A percentile compares a stretch with the other conserved stretches of the same genome.
These are phyloP conservation scores for Fragum sueziense DNA, from an alignment of 2,888 invertebrate species.

Conservation along the genomic window DNA sequence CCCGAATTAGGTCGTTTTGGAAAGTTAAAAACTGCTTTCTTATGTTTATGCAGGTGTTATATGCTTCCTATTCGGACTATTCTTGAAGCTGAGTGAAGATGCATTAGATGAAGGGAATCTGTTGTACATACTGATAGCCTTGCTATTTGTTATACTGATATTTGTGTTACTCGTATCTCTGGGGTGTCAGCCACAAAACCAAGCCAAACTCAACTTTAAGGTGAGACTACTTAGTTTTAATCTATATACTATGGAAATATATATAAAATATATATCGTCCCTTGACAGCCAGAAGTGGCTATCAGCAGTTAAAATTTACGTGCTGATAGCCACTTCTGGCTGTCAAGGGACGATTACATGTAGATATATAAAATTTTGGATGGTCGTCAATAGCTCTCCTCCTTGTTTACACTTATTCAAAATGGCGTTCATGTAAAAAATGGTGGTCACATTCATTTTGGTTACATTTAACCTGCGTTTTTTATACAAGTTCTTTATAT, in stretches of 20 bases:
- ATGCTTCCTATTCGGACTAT: slow-evolving; percentile 63
- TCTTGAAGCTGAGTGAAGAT: slow-evolving; percentile 71
- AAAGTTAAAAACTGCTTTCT: background rate
- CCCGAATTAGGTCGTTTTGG: too few species aligned
- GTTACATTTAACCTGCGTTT: too few species aligned
- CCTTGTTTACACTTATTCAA: background rate
- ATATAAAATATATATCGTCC: background rate
- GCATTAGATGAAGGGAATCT: slow-evolving; percentile 58
- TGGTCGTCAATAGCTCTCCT: background rate
- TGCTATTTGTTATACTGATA: slow-evolving; percentile 55
- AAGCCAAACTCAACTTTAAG: slow-evolving; percentile 72
- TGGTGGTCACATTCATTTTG: background rate
- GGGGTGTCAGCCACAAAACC: slow-evolving; percentile 76
- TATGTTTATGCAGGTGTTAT: slow-evolving; percentile 64
- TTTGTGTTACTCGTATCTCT: slow-evolving; percentile 65
- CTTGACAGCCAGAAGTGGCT: too few species aligned
- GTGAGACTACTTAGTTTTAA: slow-evolving; percentile 51
- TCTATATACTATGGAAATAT: background rate
- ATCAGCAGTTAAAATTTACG: too few species aligned
- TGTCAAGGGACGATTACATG: too few species aligned
- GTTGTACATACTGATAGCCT: slow-evolving; percentile 65
- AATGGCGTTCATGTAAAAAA: background rate
- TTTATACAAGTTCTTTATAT: background rate
- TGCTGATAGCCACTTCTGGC: too few species aligned
- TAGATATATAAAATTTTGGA: too few species aligned